Evolutionary conservation across 2,888 invertebrate species (phyloP).

Genomic region (Apoda limacodes): DNA sequence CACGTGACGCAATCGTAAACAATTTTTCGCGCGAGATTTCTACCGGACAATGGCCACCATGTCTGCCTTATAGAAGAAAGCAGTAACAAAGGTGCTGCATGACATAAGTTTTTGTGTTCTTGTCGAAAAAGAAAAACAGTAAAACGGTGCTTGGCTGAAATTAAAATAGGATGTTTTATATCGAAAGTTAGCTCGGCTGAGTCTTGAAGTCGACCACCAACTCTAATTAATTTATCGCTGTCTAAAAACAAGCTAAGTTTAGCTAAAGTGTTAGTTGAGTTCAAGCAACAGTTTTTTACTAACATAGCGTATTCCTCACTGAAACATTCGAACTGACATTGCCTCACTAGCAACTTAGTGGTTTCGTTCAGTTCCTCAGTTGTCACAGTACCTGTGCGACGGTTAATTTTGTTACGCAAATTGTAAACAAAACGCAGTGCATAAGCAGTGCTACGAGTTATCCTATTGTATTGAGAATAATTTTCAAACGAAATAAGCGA

Average conservation of each 20-base stretch:
- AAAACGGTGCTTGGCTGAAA: constrained; percentile 19
- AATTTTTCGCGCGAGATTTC: constrained; percentile 12
- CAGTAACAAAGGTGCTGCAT: constrained; percentile 15
- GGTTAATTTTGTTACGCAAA: constrained; percentile 3
- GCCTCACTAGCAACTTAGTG: background rate
- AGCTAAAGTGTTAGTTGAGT: constrained; percentile 3
- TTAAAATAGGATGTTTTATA: constrained; percentile 20
- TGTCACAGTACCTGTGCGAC: constrained; percentile 6
- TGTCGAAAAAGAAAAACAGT: constrained; percentile 12
- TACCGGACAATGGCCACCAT: too few relatives aligned
- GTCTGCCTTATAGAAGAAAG: constrained; percentile 11
- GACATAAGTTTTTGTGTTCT: constrained; percentile 14
- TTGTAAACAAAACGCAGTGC: constrained; percentile 10
- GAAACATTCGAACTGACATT: constrained; percentile 7
- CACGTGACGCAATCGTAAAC: constrained; percentile 13
- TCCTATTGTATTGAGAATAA: constrained; percentile 10
- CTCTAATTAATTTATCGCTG: constrained; percentile 7
- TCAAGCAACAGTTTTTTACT: constrained; percentile 2
- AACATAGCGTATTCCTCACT: constrained; percentile 3
- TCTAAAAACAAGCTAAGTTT: constrained; percentile 9
- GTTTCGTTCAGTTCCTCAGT: constrained; percentile 9
- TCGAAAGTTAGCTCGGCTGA: constrained; percentile 12
- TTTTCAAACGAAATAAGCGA: constrained; percentile 8
- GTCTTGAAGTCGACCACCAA: constrained; percentile 9
- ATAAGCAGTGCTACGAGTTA: constrained; percentile 9